Conservation (phyloP, 2,113 vertebrate genomes). For the Carassius carassius region DNA sequence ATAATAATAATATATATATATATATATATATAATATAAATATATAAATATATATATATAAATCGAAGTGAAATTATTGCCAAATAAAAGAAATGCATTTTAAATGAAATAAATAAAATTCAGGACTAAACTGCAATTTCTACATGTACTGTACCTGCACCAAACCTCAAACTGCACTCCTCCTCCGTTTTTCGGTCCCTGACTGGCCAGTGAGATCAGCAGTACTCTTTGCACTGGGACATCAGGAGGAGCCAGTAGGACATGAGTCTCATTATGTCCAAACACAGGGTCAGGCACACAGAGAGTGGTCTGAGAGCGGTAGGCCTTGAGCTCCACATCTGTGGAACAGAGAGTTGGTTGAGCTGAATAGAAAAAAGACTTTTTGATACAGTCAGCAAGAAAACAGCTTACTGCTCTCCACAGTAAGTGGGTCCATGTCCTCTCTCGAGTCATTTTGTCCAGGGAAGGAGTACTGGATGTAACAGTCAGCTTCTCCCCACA, state of each 20-base stretch:
- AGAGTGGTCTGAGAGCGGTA: conserved; percentile 86
- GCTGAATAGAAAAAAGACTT: neutral
- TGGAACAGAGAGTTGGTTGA: conserved; percentile 33
- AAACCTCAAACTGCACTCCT: conserved; percentile 92
- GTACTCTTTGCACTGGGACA: conserved; percentile 86
- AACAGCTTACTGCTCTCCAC: conserved; percentile 74
- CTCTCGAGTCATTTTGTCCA: conserved; percentile 70
- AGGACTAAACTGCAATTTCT: neutral
- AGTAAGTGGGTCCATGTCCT: conserved; percentile 60
- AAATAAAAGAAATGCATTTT: neutral
- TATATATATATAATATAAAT: too few relatives aligned
- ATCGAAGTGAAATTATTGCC: neutral
- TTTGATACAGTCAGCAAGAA: neutral
- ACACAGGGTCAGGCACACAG: conserved; percentile 88
- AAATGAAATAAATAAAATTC: neutral
- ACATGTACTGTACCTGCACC: conserved; percentile 89
- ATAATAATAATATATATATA: too few relatives aligned
- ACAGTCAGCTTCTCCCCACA: conserved; percentile 98
- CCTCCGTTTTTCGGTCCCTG: conserved; percentile 75
- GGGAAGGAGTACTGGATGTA: conserved; percentile 93
- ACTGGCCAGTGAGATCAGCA: conserved; percentile 80
- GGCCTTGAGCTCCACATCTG: conserved; percentile 80
- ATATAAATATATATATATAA: neutral
- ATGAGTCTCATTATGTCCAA: conserved; percentile 86
- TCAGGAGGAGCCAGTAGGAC: conserved; percentile 80